Base-by-base conservation (phyloP, 2,113 vertebrate species). In the Oceanodroma tethys region DNA sequence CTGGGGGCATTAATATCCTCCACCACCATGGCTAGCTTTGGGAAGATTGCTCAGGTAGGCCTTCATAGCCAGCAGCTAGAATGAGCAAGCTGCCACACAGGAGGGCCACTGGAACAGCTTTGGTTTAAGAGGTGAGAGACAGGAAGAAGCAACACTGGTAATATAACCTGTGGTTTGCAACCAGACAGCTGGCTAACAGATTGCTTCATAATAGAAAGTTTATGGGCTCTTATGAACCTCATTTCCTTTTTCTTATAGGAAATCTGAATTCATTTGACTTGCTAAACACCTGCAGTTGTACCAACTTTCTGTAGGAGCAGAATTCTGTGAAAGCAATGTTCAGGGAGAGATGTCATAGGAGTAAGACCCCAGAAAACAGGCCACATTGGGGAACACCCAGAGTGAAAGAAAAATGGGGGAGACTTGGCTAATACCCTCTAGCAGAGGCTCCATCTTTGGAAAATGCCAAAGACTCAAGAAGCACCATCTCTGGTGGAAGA, bases 111-210 rank as follows among this genome's bases (percentile, higher is more conserved):
- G 86, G 76, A 83, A 90, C 73, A 79, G 88, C 60, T 96, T 88
- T 88, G 0, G 5, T 94, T 97, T 95, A 95, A 95, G 94, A 94
- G 81, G 88, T 60, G 83, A 96, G 83, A 80, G 83, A 65, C 91
- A 91, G 94, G 93, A 97, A 95, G 94, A 93, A 95, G 94, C 93
- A 80, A 87, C 15, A 2, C 36, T 91, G 55, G 83, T 89, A 94
- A 92, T 83, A 91, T 63, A 92, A 97, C 92, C 86, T 89, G 86
- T 94, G 83, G 92, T 89, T 79, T 97, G 92, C 88, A 95, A 93
- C 52, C 88, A 94, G 94, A 91, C 94, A 97, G 96, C 86, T 97
- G 97, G 97, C 88, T 68, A 97, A 55, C 96, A 96, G 93, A 95
- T 72, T 95, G 80, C 45, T 96, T 85, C 73, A 95, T 90, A 96